Evolutionary conservation across 2,888 invertebrate genomes (phyloP).

Genomic region (Drosophila parthenogenetica): DNA sequence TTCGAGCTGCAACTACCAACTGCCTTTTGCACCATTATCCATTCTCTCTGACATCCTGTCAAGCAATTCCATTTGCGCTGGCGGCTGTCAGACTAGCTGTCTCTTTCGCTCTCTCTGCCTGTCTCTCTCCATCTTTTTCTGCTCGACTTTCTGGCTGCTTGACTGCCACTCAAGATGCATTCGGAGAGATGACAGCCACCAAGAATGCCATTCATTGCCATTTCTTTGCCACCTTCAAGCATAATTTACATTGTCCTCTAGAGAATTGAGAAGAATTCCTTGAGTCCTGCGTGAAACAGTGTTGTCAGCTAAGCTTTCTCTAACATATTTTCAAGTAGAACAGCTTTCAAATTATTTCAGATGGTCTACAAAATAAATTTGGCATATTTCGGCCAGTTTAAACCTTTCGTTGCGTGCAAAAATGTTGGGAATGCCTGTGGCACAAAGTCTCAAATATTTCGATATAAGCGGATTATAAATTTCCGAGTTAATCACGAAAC

Average conservation of each 20-base stretch:
- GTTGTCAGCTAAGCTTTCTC: not conserved
- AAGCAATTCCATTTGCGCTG: constrained; percentile 71
- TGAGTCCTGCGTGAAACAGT: constrained; percentile 16
- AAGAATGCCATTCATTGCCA: constrained; percentile 51
- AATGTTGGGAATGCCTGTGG: not conserved
- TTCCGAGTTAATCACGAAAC: not conserved
- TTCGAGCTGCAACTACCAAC: not conserved
- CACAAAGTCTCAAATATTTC: not conserved
- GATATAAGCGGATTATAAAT: not conserved
- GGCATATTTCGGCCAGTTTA: not conserved
- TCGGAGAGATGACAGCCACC: constrained; percentile 63
- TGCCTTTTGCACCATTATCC: constrained; percentile 36
- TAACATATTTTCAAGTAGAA: no score
- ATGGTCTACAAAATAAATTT: no score
- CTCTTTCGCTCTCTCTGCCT: not conserved
- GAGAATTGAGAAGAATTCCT: constrained; percentile 41
- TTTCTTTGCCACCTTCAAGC: constrained; percentile 25
- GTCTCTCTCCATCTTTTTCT: no score
- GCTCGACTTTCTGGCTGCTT: constrained; percentile 18
- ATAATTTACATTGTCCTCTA: constrained; percentile 48
- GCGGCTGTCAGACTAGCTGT: constrained; percentile 57
- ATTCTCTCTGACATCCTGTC: constrained; percentile 42
- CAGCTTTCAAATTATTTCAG: no score
- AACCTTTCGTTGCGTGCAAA: not conserved
- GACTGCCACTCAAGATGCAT: constrained; percentile 53